Conservation (phyloP, 2,797 vertebrate genomes). For the Eurystomus glaucurus region DNA sequence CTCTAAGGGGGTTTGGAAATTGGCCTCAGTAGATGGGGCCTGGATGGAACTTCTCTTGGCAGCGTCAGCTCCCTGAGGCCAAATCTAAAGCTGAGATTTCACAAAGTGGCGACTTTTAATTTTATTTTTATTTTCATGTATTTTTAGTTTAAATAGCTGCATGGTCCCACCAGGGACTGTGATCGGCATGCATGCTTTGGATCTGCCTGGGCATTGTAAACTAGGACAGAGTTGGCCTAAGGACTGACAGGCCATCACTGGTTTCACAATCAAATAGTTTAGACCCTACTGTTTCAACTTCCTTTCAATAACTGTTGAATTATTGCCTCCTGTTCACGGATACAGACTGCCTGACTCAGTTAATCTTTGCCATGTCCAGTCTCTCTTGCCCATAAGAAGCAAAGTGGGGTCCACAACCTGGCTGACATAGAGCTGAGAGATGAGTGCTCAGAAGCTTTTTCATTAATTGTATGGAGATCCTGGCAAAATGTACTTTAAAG, state of each 20-base stretch:
- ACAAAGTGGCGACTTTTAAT: background rate
- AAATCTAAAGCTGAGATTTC: conserved; percentile 21
- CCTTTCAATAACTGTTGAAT: conserved; percentile 33
- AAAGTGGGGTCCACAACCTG: background rate
- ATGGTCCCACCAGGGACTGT: background rate
- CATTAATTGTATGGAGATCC: background rate
- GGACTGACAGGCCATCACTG: background rate
- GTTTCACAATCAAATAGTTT: conserved; percentile 35
- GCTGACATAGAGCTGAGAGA: background rate
- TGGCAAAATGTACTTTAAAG: background rate
- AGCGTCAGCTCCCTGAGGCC: background rate
- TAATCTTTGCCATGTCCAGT: background rate
- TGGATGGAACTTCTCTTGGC: background rate
- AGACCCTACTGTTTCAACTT: background rate
- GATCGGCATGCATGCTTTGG: background rate
- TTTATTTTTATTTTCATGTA: background rate
- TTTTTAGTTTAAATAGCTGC: background rate
- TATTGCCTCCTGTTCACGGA: conserved; percentile 1
- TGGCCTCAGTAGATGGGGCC: background rate
- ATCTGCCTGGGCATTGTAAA: conserved; percentile 5
- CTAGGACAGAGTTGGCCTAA: background rate
- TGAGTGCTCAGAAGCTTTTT: background rate
- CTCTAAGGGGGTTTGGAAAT: background rate
- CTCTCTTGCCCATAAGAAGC: background rate
- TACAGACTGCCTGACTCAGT: background rate